Conservation (phyloP, 2,888 invertebrate species). For the Latheticus oryzae region DNA sequence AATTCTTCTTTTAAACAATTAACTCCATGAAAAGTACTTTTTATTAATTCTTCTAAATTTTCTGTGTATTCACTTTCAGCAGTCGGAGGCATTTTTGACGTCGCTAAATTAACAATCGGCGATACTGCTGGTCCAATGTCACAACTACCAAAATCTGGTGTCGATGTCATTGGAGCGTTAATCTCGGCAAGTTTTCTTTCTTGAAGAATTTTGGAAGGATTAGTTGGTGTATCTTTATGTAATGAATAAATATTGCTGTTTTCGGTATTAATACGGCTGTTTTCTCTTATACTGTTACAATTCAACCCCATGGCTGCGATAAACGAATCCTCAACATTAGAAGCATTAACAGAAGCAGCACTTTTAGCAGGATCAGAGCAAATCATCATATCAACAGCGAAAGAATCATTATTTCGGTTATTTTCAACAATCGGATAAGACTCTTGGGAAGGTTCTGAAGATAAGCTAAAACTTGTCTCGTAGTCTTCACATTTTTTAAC, state of each 20-base stretch:
- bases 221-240: conserved; percentile 10
- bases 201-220: conserved; percentile 14
- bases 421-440: not conserved
- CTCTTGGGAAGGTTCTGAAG: conserved; percentile 9
- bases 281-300: conserved; percentile 18
- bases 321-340: conserved; percentile 55
- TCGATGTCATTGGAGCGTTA: conserved; percentile 42
- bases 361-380: not conserved
- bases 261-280: not conserved
- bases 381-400: not conserved
- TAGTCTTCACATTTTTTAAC: conserved; percentile 61
- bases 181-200: conserved; percentile 32
- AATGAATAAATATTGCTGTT: conserved; percentile 2
- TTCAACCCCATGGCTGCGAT: conserved; percentile 55
- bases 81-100: too few relatives aligned
- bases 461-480: conserved; percentile 22
- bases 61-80: conserved; percentile 4
- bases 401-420: conserved; percentile 8
- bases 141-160: conserved; percentile 41
- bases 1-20: conserved; percentile 52
- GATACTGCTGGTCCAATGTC: conserved; percentile 30
- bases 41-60: conserved; percentile 21
- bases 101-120: conserved; percentile 36
- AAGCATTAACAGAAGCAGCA: conserved; percentile 5
- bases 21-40: conserved; percentile 44